phyloP scores from a whole-genome alignment of 2,113 vertebrate genomes.

The Ramphastos sulfuratus region DNA sequence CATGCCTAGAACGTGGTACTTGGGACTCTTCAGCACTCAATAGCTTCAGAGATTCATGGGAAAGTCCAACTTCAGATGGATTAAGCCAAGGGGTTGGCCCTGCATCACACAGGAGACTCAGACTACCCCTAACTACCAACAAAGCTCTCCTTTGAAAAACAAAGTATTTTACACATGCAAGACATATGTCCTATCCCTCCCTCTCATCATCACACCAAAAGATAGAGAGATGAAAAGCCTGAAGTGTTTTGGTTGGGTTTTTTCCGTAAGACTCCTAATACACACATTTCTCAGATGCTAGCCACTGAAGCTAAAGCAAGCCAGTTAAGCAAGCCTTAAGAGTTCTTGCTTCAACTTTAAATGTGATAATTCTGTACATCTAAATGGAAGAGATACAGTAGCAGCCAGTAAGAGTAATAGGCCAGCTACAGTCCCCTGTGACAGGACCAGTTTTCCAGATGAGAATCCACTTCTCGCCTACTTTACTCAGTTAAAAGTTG shows the following conservation, averaged over 20 bases:
- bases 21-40: neutral
- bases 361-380: neutral
- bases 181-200: neutral
- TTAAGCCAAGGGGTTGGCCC: neutral
- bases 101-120: neutral
- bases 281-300: slow-evolving; percentile 22
- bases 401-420: neutral
- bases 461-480: neutral
- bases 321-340: slow-evolving; percentile 37
- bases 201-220: neutral
- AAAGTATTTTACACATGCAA: neutral
- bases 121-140: neutral
- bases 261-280: slow-evolving; percentile 2
- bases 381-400: neutral
- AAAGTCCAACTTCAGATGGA: neutral
- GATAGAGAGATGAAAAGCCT: slow-evolving; percentile 20
- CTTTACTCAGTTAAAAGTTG: neutral
- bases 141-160: neutral
- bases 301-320: neutral
- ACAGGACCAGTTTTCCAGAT: neutral
- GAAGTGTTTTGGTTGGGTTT: neutral
- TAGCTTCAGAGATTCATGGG: neutral
- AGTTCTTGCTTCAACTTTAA: neutral
- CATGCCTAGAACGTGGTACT: neutral
- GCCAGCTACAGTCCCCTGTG: neutral